phyloP scores from a whole-genome alignment of 2,797 vertebrate species.

The Premnoplex brunnescens region DNA sequence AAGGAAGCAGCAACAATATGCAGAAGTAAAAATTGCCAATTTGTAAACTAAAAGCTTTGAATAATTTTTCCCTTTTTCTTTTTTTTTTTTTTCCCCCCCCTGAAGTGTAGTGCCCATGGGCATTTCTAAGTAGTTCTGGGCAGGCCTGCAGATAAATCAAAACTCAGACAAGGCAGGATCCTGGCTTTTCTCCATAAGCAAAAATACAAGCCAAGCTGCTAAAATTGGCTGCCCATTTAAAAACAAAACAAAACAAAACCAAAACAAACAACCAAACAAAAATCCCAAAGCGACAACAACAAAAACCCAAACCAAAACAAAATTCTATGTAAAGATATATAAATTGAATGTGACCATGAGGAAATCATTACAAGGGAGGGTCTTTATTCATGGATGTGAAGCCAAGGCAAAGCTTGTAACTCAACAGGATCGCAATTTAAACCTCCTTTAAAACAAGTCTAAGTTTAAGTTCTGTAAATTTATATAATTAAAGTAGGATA shows the following conservation, averaged over 20 bases:
- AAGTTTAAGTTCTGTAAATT: background rate
- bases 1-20: background rate
- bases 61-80: background rate
- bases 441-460: background rate
- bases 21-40: conserved; percentile 11
- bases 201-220: background rate
- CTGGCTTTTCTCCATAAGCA: background rate
- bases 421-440: background rate
- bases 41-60: conserved; percentile 19
- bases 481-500: conserved; percentile 13
- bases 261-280: background rate
- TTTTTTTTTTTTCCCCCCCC: too few relatives aligned
- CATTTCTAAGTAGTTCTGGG: conserved; percentile 6
- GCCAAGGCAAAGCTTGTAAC: background rate
- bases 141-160: conserved; percentile 2
- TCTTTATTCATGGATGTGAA: background rate
- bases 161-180: background rate
- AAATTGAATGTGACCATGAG: background rate
- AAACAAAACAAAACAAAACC: background rate
- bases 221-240: background rate
- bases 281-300: background rate
- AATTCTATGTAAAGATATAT: background rate
- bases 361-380: background rate
- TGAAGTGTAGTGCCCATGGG: background rate
- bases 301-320: background rate